Percentiles rank a stretch among this genome's conserved stretches.
Evolutionary conservation across 2,888 invertebrate species (phyloP).

Genomic region (Caenorhabditis becei): DNA sequence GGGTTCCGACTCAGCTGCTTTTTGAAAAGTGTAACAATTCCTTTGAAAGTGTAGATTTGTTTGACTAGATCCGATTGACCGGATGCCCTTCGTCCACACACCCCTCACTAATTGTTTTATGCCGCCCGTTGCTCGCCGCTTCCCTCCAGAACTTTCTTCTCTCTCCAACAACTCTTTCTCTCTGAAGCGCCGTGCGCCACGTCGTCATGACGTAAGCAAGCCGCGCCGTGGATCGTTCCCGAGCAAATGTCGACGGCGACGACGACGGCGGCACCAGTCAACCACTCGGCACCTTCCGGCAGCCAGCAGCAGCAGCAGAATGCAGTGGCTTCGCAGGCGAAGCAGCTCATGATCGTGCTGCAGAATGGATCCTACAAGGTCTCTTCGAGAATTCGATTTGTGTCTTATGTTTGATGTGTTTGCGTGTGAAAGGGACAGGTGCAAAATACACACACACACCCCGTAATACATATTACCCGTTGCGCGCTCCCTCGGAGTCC

Average conservation of each 20-base stretch:
- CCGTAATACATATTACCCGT: slow-evolving; percentile 30
- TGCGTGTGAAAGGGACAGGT: slow-evolving; percentile 26
- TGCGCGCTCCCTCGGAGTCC: background rate
- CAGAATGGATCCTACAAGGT: slow-evolving; percentile 78
- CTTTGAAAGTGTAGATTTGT: no score
- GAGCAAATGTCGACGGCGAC: slow-evolving; percentile 29
- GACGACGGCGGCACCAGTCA: slow-evolving; percentile 43
- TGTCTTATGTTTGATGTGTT: background rate
- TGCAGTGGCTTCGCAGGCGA: slow-evolving; percentile 60
- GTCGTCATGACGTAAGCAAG: slow-evolving; percentile 30
- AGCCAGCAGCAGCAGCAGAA: slow-evolving; percentile 8
- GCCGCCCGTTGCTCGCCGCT: background rate
- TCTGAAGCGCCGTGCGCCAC: slow-evolving; percentile 26
- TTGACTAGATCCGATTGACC: slow-evolving; percentile 21
- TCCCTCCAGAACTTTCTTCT: slow-evolving; percentile 8
- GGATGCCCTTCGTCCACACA: slow-evolving; percentile 15
- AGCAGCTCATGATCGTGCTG: slow-evolving; percentile 73
- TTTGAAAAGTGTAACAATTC: no score
- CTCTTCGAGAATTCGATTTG: background rate
- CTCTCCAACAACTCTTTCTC: background rate
- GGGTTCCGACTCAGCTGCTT: no score
- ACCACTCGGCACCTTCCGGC: slow-evolving; percentile 13
- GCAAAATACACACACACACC: slow-evolving; percentile 40
- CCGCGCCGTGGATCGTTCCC: background rate
- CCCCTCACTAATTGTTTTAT: slow-evolving; percentile 31